Evolutionary conservation across 1,140 invertebrate species (phyloP).

Genomic region (Diabrotica undecimpunctata): DNA sequence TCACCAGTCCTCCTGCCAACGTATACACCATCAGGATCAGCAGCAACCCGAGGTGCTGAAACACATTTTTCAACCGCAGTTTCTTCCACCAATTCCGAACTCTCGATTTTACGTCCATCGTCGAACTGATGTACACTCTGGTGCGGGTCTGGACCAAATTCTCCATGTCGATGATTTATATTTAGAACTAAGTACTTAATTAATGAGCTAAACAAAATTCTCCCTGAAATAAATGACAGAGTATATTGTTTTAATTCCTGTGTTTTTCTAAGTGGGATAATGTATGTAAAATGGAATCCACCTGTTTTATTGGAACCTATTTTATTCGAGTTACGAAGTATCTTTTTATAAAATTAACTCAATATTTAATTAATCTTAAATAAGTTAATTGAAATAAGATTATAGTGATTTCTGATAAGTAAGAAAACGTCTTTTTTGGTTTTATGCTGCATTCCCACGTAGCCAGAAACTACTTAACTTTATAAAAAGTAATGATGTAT

Average conservation of each 20-base stretch:
- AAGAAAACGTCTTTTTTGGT: too few species aligned
- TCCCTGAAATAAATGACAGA: background rate
- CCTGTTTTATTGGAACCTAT: background rate
- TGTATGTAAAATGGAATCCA: background rate
- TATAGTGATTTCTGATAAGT: too few species aligned
- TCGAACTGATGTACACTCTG: conserved; percentile 36
- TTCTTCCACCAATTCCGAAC: conserved; percentile 49
- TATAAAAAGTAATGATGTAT: too few species aligned
- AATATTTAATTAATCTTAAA: too few species aligned
- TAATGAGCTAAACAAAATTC: background rate
- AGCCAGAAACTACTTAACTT: too few species aligned
- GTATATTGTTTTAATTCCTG: background rate
- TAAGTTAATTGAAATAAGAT: too few species aligned
- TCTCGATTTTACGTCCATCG: conserved; percentile 37
- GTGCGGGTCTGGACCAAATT: conserved; percentile 26
- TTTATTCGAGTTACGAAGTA: too few species aligned
- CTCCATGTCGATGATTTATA: conserved; percentile 18
- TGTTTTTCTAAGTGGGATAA: background rate
- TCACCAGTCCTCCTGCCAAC: conserved; percentile 69
- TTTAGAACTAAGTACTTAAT: background rate
- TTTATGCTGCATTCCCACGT: too few species aligned
- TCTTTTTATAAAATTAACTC: too few species aligned
- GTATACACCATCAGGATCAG: conserved; percentile 70
- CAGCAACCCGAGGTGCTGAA: conserved; percentile 67
- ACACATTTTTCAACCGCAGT: conserved; percentile 56